These are phyloP conservation scores for Drosophila kuntzei DNA, from an alignment of 2,888 invertebrate species.

Conservation along the genomic window DNA sequence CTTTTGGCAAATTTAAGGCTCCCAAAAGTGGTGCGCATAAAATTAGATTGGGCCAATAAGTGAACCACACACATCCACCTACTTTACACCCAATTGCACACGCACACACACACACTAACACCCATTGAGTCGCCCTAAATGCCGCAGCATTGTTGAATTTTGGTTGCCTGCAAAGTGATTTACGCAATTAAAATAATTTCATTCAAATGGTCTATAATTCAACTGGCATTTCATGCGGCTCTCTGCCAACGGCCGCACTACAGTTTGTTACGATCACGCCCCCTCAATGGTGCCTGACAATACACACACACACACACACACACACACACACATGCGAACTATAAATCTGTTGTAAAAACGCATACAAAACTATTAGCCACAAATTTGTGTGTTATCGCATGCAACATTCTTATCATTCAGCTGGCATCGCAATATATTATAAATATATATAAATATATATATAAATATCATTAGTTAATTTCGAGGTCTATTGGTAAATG, in stretches of 20 bases:
- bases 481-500: neutral
- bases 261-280: slow-evolving; percentile 42
- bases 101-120: slow-evolving; percentile 1
- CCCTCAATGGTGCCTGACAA: slow-evolving; percentile 48
- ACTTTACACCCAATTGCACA: slow-evolving; percentile 1
- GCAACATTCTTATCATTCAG: slow-evolving; percentile 38
- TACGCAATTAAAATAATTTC: slow-evolving; percentile 81
- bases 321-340: slow-evolving; percentile 12
- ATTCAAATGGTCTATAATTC: slow-evolving; percentile 79
- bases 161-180: slow-evolving; percentile 77
- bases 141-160: slow-evolving; percentile 73
- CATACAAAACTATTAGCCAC: slow-evolving; percentile 49
- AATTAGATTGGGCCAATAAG: slow-evolving; percentile 76
- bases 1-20: slow-evolving; percentile 34
- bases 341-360: slow-evolving; percentile 59
- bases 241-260: slow-evolving; percentile 57
- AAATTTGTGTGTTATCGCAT: slow-evolving; percentile 50
- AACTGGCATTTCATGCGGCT: slow-evolving; percentile 71
- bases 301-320: slow-evolving; percentile 4
- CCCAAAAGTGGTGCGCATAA: slow-evolving; percentile 57
- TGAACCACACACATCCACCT: slow-evolving; percentile 43
- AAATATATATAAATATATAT: neutral
- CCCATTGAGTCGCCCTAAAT: slow-evolving; percentile 39
- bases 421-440: too few species aligned
- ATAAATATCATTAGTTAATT: slow-evolving; percentile 2